Conservation (phyloP, 1,140 invertebrate genomes). For the Cyclargus thomasi region DNA sequence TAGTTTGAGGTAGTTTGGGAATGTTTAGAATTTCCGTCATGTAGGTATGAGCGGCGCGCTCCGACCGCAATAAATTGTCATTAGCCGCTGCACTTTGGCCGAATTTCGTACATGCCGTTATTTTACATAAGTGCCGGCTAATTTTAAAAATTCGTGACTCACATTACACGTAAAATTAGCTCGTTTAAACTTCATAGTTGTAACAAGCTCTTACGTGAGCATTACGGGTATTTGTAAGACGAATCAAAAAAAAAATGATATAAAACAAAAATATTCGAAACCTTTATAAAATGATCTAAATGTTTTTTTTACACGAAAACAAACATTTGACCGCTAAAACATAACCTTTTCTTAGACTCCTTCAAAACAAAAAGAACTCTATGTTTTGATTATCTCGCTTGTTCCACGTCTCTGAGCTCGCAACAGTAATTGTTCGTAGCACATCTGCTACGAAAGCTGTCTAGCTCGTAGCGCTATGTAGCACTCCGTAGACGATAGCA, state of each 20-base stretch:
- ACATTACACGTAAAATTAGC: not conserved
- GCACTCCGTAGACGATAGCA: not conserved
- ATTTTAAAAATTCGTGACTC: constrained; percentile 7
- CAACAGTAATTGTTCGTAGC: not conserved
- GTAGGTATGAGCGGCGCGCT: not conserved
- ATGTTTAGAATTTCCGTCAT: constrained; percentile 2
- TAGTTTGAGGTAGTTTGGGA: constrained; percentile 1
- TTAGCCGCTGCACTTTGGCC: not conserved
- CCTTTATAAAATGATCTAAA: no score
- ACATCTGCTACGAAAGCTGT: not conserved
- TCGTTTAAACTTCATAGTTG: not conserved
- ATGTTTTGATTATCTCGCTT: not conserved
- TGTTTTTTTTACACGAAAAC: no score
- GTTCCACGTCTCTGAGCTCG: not conserved
- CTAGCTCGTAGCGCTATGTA: not conserved
- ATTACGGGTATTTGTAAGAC: no score
- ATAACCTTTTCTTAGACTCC: no score
- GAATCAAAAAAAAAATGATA: no score
- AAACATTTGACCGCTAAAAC: no score
- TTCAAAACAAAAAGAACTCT: not conserved
- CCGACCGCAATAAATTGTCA: constrained; percentile 5
- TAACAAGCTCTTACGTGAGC: no score
- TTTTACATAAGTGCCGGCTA: constrained; percentile 11
- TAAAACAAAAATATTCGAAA: no score
- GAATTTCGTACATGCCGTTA: not conserved